Percentiles rank a stretch among this genome's conserved stretches.
These are phyloP conservation scores for Athrips mouffetella DNA, from an alignment of 2,888 invertebrate species.

Conservation along the genomic window DNA sequence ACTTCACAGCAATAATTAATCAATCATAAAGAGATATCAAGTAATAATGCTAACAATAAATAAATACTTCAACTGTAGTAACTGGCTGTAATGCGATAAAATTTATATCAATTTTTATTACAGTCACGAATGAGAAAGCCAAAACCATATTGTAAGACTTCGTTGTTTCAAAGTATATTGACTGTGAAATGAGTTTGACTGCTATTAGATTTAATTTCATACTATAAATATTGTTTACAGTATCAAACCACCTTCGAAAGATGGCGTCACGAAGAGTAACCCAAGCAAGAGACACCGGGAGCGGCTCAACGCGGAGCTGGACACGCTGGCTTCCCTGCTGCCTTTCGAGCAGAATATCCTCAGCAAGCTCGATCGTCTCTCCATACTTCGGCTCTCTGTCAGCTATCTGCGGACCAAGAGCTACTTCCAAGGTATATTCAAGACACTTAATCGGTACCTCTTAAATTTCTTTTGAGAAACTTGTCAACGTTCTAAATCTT, in stretches of 20 bases:
- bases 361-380: constrained; percentile 98
- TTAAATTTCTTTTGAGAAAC: too few relatives aligned
- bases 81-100: neutral
- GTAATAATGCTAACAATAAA: too few relatives aligned
- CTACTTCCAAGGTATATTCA: constrained; percentile 96
- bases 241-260: constrained; percentile 96
- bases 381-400: constrained; percentile 97
- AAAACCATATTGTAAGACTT: neutral
- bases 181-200: too few relatives aligned
- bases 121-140: neutral
- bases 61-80: neutral
- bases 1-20: too few relatives aligned
- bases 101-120: neutral
- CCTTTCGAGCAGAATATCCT: constrained; percentile 99
- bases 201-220: neutral
- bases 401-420: constrained; percentile 99
- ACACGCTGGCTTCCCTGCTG: constrained; percentile 94
- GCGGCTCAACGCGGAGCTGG: constrained; percentile 97
- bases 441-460: neutral
- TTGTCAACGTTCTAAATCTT: too few relatives aligned
- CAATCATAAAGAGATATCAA: too few relatives aligned
- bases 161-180: neutral
- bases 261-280: constrained; percentile 97
- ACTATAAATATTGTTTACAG: constrained; percentile 74
- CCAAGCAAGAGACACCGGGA: constrained; percentile 99